A percentile compares a stretch with the other conserved stretches of the same genome.
phyloP scores from a whole-genome alignment of 2,113 vertebrate species.

The Nannospalax galili region DNA sequence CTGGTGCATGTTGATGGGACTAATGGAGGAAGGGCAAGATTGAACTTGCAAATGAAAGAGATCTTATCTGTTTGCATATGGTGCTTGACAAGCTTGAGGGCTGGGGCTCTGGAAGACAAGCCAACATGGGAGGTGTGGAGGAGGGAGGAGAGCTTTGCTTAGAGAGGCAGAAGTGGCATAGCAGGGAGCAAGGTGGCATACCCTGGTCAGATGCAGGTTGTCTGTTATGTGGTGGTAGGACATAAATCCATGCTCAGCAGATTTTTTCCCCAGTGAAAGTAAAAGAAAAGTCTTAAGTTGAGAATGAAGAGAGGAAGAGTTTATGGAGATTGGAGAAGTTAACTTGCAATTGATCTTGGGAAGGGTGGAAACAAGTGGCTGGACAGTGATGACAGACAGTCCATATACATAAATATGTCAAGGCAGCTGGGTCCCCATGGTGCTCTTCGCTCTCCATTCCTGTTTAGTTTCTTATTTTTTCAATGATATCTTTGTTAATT shows the following conservation, averaged over 20 bases:
- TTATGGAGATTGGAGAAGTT: not conserved
- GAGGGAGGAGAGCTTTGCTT: not conserved
- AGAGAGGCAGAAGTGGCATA: no score
- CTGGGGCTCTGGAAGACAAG: not conserved
- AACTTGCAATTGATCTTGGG: not conserved
- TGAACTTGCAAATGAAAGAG: not conserved
- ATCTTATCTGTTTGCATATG: not conserved
- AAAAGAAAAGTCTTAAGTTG: not conserved
- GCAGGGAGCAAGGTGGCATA: no score
- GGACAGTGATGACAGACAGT: not conserved
- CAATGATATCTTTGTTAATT: not conserved
- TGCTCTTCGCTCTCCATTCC: not conserved
- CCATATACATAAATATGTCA: not conserved
- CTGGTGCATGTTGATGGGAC: not conserved
- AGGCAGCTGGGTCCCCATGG: not conserved
- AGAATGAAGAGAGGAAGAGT: not conserved
- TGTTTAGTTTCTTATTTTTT: not conserved
- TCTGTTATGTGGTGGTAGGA: not conserved
- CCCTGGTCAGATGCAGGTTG: fast-evolving
- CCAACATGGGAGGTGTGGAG: no score
- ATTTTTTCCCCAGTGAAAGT: not conserved
- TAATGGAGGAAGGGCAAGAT: not conserved
- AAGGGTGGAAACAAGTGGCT: not conserved
- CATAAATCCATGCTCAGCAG: not conserved
- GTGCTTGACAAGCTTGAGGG: not conserved